Evolutionary conservation across 2,113 vertebrate species (phyloP).

Genomic region (Ceyx cyanopectus): DNA sequence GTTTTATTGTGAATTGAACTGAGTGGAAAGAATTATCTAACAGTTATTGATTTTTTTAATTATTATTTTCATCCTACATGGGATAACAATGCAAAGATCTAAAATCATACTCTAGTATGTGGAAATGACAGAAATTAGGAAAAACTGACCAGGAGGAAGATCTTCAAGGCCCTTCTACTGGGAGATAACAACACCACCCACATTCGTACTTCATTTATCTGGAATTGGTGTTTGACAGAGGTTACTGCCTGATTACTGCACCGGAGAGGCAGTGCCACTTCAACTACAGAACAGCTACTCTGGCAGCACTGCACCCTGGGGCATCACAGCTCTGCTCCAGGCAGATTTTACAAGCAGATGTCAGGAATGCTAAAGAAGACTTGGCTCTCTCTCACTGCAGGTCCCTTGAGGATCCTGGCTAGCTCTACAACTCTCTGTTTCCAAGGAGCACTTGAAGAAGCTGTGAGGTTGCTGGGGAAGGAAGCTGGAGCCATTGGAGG

Average conservation of each 20-base stretch:
- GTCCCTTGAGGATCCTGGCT: too few relatives aligned
- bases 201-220: neutral
- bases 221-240: neutral
- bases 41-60: too few relatives aligned
- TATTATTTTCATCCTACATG: too few relatives aligned
- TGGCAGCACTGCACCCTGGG: neutral
- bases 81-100: too few relatives aligned
- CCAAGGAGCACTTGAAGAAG: neutral
- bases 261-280: neutral
- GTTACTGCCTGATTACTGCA: neutral
- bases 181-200: neutral
- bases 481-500: neutral
- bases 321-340: accelerated
- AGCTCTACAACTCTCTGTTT: neutral
- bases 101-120: too few relatives aligned
- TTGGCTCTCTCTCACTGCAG: too few relatives aligned
- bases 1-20: too few relatives aligned
- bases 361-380: too few relatives aligned
- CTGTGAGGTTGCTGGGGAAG: neutral
- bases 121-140: neutral
- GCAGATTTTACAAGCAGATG: too few relatives aligned
- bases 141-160: neutral
- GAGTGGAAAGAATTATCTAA: too few relatives aligned
- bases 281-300: neutral
- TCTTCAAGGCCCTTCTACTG: neutral